Evolutionary conservation across 2,888 invertebrate species (phyloP), one percentile per base, ranked within the genome.

Genomic region (Alcis repandata): DNA sequence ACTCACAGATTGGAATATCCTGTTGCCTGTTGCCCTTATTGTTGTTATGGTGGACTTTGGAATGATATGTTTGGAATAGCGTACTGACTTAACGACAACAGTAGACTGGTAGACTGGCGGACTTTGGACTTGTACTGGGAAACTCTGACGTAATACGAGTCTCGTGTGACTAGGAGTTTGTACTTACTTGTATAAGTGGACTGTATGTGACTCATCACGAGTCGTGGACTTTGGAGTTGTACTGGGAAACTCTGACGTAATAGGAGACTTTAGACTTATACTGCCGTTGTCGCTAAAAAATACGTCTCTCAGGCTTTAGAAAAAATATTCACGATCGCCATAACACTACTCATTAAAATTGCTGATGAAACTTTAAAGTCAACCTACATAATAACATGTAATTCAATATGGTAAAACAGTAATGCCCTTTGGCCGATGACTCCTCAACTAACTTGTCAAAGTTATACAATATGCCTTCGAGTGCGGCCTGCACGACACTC

Each of bases 1-100:
- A 43, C 33, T 1, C 22, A 17, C 13, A 3, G 53, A 67, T 67
- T 59, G 49, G 53, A 19, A 54, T 54, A 62, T 67, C 66, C 66
- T 62, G 66, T 10, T 67, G 54, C 57, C 27, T 6, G n/a, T n/a
- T n/a, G 2, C 27, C 58, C 53, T 61, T 51, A 13, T 40, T 36
- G 38, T 43, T 20, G 8, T 43, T 13, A 27, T 15, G 11, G 17
- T 53, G 59, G 2, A 59, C 59, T 43, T 43, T 22, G 49, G 8
- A 49, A 59, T 43, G 40, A 27, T 17, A 41, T 11, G 40, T 41
- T 41, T 41, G 53, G 27, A 54, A 40, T 27, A 32, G 11, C 3
- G 3, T 20, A 20, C 19, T 20, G 43, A n/a, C n/a, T n/a, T n/a
- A n/a, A n/a, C n/a, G n/a, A n/a, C 27, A 27, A 27, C 27, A 27